Conservation (phyloP, 2,888 invertebrate species). For the Lacanobia wlatinum region DNA sequence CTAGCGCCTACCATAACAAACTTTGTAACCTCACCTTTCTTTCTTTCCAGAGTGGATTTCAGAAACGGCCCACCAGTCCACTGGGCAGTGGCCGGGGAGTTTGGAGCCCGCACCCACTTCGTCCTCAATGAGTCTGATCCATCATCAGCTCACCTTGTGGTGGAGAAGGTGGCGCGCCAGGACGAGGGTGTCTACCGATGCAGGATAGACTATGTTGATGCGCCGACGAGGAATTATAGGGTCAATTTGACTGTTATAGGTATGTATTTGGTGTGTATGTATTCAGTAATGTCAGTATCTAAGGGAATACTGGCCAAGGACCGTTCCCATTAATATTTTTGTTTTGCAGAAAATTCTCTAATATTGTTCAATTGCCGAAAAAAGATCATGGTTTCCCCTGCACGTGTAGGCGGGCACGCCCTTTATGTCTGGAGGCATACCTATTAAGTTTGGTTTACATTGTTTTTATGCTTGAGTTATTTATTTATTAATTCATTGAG, state of each 20-base stretch:
- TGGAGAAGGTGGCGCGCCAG: constrained; percentile 93
- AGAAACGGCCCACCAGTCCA: constrained; percentile 94
- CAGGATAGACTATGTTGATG: constrained; percentile 96
- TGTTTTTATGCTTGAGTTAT: too few species aligned
- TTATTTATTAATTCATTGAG: too few species aligned
- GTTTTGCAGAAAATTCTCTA: too few species aligned
- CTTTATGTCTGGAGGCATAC: too few species aligned
- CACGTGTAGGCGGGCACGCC: too few species aligned
- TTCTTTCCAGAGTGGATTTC: constrained; percentile 93
- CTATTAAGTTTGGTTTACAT: too few species aligned
- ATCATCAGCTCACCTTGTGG: constrained; percentile 93
- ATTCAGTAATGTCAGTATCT: too few species aligned
- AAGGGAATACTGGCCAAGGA: too few species aligned
- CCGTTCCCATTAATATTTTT: too few species aligned
- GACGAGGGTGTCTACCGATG: constrained; percentile 97
- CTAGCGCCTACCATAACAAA: too few species aligned
- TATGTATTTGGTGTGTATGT: constrained; percentile 71
- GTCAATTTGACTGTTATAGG: constrained; percentile 97
- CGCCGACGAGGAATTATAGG: constrained; percentile 96
- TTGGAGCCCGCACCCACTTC: constrained; percentile 94
- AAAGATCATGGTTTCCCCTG: too few species aligned
- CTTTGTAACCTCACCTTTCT: not conserved
- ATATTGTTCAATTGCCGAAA: too few species aligned
- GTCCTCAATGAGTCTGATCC: constrained; percentile 93
- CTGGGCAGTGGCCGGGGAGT: constrained; percentile 94